Conservation (phyloP, 2,888 invertebrate genomes). For the Galerucella calmariensis region DNA sequence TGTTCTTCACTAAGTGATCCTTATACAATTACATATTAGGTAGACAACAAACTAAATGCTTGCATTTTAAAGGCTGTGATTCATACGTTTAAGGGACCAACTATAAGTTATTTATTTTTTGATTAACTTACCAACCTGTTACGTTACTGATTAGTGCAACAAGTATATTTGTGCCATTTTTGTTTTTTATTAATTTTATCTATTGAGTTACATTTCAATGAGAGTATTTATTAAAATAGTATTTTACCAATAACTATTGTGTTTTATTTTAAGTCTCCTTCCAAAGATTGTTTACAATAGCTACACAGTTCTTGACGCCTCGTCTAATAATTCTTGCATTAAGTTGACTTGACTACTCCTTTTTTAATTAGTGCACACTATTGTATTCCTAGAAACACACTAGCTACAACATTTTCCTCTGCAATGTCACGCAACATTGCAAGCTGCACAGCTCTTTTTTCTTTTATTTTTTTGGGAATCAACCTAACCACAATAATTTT, state of each 20-base stretch:
- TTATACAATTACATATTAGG: slow-evolving; percentile 31
- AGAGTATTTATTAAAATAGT: slow-evolving; percentile 30
- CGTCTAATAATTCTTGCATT: too few species aligned
- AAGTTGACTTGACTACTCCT: too few species aligned
- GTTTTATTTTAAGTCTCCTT: background rate
- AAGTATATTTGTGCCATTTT: slow-evolving; percentile 44
- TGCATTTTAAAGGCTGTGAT: slow-evolving; percentile 65
- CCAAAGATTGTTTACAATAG: too few species aligned
- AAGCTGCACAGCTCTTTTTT: too few species aligned
- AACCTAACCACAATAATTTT: too few species aligned
- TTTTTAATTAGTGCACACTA: too few species aligned
- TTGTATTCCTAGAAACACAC: too few species aligned
- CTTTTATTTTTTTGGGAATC: too few species aligned
- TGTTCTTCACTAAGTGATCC: slow-evolving; percentile 48
- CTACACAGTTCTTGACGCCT: too few species aligned
- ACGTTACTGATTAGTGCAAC: slow-evolving; percentile 36
- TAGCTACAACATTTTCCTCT: too few species aligned
- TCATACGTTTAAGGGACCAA: slow-evolving; percentile 63
- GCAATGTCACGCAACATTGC: too few species aligned
- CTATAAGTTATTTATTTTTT: slow-evolving; percentile 41
- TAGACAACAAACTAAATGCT: slow-evolving; percentile 48
- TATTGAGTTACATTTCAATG: slow-evolving; percentile 23
- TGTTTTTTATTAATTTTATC: slow-evolving; percentile 35
- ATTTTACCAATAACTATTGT: slow-evolving; percentile 20
- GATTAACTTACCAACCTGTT: slow-evolving; percentile 34